Evolutionary conservation across 2,113 vertebrate species (phyloP).

Genomic region (Melospiza melodia): DNA sequence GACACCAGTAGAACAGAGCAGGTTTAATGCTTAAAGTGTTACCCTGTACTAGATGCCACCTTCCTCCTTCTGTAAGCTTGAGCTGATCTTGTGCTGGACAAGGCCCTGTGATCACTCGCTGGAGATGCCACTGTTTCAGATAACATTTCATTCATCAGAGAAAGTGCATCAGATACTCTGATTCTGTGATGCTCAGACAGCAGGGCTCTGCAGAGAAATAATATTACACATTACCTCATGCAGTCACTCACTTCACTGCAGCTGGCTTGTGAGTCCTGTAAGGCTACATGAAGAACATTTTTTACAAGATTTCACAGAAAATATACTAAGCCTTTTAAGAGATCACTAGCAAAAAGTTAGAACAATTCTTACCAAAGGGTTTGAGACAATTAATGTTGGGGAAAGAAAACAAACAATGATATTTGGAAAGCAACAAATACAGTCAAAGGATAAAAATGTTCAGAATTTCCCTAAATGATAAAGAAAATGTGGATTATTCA

Average conservation of each 20-base stretch:
- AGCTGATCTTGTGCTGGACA: background rate
- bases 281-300: background rate
- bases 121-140: constrained; percentile 51
- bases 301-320: background rate
- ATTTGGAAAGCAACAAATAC: background rate
- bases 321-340: background rate
- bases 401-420: background rate
- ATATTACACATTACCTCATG: background rate
- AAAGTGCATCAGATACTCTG: constrained; percentile 81
- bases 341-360: background rate
- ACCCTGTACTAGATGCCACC: constrained; percentile 49
- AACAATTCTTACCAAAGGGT: background rate
- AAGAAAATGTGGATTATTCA: background rate
- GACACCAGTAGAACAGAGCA: background rate
- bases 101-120: background rate
- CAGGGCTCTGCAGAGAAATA: constrained; percentile 66
- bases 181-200: constrained; percentile 81
- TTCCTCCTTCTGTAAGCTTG: background rate
- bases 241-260: background rate
- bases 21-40: background rate
- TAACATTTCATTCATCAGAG: constrained; percentile 81
- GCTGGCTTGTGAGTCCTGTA: background rate
- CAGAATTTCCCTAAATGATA: background rate
- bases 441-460: background rate
- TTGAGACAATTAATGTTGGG: background rate